Evolutionary conservation across 2,113 vertebrate species (phyloP), one percentile per base, ranked within the genome.

Genomic region (Pogonocichla stellata): DNA sequence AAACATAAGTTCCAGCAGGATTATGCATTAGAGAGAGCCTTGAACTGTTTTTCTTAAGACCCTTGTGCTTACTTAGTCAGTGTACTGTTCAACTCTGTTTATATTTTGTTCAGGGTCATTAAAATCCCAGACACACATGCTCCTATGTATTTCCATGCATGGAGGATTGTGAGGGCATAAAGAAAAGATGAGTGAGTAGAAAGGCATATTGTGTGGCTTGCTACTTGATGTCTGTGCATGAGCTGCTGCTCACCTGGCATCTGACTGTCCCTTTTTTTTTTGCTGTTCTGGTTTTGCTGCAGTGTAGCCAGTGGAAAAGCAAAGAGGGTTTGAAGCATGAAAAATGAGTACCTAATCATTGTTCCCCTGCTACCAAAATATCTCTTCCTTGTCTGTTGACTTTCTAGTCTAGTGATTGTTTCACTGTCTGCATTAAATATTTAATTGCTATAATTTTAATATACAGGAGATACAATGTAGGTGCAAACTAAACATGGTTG

Each of bases 31-130:
- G 83, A 95, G 88, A 65, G 93, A 95, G 88, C 91, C 53, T 69
- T 92, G 94, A 95, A 92, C 79, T 96, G 86, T 95, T 97, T 96
- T 96, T 92, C 80, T 96, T 96, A 96, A 92, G 83, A 71, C 87
- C 47, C 70, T 83, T 31, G 93, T 82, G 91, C 69, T 95, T 90
- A 86, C 64, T 96, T 87, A 86, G 53, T 71, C 80, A 95, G 62
- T 88, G 71, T 80, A 34, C 91, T 95, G 75, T 95, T 96, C 62
- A 78, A 64, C 56, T 80, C 89, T 96, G 93, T 96, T 97, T 95
- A 65, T 96, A 64, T 95, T 96, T 96, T 95, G 48, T 93, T 95
- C 72, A 38, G 60, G 70, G 85, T 88, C 86, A 92, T 95, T 96
- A 92, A 90, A 97, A 94, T 95, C 92, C 70, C 80, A 96, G 92